Conservation (phyloP, 2,113 vertebrate genomes). For the Eulemur macaco region DNA sequence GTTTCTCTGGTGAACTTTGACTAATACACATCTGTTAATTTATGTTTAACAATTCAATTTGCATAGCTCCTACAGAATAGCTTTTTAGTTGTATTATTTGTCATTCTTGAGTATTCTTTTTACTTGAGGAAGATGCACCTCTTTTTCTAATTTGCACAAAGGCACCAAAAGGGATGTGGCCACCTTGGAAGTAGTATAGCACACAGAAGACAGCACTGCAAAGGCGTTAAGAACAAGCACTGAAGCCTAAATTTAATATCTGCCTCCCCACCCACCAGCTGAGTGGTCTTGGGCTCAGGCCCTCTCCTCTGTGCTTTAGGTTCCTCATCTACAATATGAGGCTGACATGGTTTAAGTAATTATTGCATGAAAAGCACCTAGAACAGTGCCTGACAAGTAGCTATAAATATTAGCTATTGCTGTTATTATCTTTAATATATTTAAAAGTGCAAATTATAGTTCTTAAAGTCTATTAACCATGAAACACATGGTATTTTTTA, state of each 20-base stretch:
- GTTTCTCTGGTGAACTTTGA: not conserved
- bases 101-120: not conserved
- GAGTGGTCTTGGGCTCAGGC: not conserved
- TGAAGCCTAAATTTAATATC: not conserved
- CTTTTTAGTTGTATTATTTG: not conserved
- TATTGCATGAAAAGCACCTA: not conserved
- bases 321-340: not conserved
- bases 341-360: not conserved
- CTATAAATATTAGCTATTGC: not conserved
- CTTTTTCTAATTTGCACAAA: slow-evolving; percentile 19
- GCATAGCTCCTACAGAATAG: not conserved
- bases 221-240: not conserved
- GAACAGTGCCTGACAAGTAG: not conserved
- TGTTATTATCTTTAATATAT: not conserved
- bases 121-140: not conserved
- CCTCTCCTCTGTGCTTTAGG: not conserved
- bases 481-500: not conserved
- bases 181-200: not conserved
- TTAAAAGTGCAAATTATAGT: not conserved
- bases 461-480: slow-evolving; percentile 14
- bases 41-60: slow-evolving; percentile 15
- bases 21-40: not conserved
- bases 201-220: not conserved
- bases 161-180: not conserved
- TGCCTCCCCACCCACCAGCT: not conserved